phyloP scores from a whole-genome alignment of 2,113 vertebrate genomes.

The Tychaedon coryphoeus region DNA sequence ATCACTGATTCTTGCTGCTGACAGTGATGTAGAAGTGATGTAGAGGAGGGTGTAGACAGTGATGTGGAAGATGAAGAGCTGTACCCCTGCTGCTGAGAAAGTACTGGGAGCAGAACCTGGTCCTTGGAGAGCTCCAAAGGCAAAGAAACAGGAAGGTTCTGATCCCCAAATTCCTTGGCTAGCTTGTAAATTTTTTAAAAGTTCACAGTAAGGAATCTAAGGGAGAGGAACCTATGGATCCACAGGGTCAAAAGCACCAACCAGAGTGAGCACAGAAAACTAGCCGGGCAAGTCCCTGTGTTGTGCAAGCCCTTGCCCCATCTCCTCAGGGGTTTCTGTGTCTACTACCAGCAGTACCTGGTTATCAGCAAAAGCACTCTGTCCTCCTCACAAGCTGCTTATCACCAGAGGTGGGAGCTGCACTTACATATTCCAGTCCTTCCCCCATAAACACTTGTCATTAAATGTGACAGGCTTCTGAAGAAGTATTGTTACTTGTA shows the following conservation, averaged over 20 bases:
- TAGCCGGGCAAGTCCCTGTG: not conserved
- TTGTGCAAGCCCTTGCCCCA: not conserved
- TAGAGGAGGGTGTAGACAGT: too few relatives aligned
- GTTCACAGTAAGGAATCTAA: not conserved
- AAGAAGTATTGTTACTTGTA: constrained; percentile 63
- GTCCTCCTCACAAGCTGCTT: not conserved
- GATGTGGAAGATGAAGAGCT: not conserved
- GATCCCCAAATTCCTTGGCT: not conserved
- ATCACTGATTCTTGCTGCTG: not conserved
- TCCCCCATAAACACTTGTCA: not conserved
- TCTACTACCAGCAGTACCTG: not conserved
- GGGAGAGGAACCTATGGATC: not conserved
- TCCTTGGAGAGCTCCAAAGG: not conserved
- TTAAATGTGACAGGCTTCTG: constrained; percentile 57
- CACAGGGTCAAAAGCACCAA: not conserved
- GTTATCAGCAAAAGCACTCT: not conserved
- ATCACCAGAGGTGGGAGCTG: not conserved
- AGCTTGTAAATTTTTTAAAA: not conserved
- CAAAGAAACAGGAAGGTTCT: not conserved
- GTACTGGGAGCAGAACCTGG: not conserved
- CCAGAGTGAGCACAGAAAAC: not conserved
- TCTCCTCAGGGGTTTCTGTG: not conserved
- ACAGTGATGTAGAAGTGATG: not conserved
- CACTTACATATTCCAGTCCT: not conserved
- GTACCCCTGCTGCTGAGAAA: not conserved